A percentile compares a stretch with the other conserved stretches of the same genome.
phyloP scores from a whole-genome alignment of 2,888 invertebrate species.

The Erannis defoliaria region DNA sequence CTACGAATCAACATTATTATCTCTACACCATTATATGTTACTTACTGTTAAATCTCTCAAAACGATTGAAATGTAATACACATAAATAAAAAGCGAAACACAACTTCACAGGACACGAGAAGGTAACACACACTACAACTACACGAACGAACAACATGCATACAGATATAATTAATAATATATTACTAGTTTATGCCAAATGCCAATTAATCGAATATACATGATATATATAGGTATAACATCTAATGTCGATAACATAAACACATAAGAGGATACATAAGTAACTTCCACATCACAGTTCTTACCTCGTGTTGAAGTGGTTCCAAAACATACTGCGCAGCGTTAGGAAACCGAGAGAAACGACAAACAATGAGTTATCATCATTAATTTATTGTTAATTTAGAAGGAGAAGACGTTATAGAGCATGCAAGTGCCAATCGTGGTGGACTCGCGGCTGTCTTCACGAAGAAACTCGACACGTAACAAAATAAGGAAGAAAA shows the following conservation, averaged over 20 bases:
- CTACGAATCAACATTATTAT: not conserved
- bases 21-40: not conserved
- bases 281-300: constrained; percentile 60
- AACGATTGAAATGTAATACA: constrained; percentile 40
- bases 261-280: constrained; percentile 33
- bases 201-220: constrained; percentile 37
- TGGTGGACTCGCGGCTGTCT: constrained; percentile 23
- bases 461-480: constrained; percentile 47
- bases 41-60: constrained; percentile 15
- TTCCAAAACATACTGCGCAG: constrained; percentile 99
- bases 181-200: constrained; percentile 33
- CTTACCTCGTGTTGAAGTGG: constrained; percentile 99
- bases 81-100: constrained; percentile 86
- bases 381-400: constrained; percentile 73
- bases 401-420: constrained; percentile 66
- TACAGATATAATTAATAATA: constrained; percentile 45
- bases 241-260: constrained; percentile 38
- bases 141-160: constrained; percentile 48
- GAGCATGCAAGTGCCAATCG: constrained; percentile 75
- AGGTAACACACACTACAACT: constrained; percentile 45
- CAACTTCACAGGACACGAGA: constrained; percentile 88
- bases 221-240: constrained; percentile 25
- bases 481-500: constrained; percentile 72
- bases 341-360: constrained; percentile 91
- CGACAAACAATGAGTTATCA: constrained; percentile 85